These are phyloP conservation scores for Microtus ochrogaster DNA, from an alignment of 2,113 vertebrate genomes.

Conservation along the genomic window DNA sequence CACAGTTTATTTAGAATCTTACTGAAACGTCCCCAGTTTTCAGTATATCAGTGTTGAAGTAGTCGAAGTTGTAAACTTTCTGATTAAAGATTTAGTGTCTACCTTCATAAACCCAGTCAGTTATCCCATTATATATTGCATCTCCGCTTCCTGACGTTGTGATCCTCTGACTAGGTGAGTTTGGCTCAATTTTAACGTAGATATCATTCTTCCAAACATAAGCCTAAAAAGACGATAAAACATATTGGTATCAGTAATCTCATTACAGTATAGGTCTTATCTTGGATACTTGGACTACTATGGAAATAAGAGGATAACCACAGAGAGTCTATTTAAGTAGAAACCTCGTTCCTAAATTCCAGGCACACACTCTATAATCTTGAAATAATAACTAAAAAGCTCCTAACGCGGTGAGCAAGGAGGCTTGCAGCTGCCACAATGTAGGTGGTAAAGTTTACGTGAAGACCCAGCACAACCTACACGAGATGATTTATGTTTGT, in stretches of 20 bases:
- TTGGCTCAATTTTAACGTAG: conserved; percentile 89
- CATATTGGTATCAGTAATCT: conserved; percentile 36
- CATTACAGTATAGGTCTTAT: conserved; percentile 20
- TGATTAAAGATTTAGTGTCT: conserved; percentile 57
- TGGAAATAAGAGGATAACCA: not conserved
- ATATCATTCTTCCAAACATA: conserved; percentile 93
- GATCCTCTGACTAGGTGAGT: conserved; percentile 82
- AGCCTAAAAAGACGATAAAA: conserved; percentile 86
- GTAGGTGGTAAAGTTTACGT: not conserved
- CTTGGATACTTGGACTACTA: not conserved
- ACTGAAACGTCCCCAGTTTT: not conserved
- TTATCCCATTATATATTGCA: conserved; percentile 93
- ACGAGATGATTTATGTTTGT: not conserved
- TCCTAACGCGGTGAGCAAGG: not conserved
- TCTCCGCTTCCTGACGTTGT: conserved; percentile 91
- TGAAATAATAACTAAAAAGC: not conserved
- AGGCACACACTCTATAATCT: not conserved
- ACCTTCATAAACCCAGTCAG: conserved; percentile 99
- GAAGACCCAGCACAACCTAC: not conserved
- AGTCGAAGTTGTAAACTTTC: conserved; percentile 24
- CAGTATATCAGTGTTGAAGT: not conserved
- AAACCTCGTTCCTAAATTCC: not conserved
- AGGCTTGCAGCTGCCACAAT: not conserved
- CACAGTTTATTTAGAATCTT: not conserved
- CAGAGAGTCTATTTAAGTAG: not conserved